Evolutionary conservation across 2,888 invertebrate genomes (phyloP).

Genomic region (Pandemis cinnamomeana): DNA sequence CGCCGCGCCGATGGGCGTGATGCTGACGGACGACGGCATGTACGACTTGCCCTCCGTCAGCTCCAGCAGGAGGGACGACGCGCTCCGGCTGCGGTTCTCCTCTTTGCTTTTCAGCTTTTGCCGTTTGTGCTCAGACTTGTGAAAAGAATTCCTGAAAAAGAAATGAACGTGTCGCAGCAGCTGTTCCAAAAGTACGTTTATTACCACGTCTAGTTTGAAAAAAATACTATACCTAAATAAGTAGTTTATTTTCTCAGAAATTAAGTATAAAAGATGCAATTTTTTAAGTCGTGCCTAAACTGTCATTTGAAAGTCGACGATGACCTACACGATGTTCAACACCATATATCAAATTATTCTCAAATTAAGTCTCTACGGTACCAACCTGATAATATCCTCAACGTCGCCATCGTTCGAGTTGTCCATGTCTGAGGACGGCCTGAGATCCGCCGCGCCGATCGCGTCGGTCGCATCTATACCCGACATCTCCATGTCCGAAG

Average conservation of each 20-base stretch:
- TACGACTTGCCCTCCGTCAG: conserved; percentile 83
- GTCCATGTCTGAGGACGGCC: conserved; percentile 84
- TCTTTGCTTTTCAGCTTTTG: conserved; percentile 86
- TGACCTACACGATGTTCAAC: too few species aligned
- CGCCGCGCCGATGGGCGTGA: conserved; percentile 77
- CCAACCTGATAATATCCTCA: conserved; percentile 85
- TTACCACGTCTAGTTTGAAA: too few species aligned
- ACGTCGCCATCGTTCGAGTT: conserved; percentile 85
- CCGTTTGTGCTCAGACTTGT: conserved; percentile 84
- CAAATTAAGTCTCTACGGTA: conserved; percentile 11
- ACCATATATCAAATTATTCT: not conserved
- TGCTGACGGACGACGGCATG: conserved; percentile 82
- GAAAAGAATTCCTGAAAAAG: conserved; percentile 82
- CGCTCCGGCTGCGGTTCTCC: conserved; percentile 69
- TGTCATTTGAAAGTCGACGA: too few species aligned
- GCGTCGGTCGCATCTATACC: conserved; percentile 86
- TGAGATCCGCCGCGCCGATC: conserved; percentile 73
- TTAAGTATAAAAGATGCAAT: too few species aligned
- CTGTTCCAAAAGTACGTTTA: too few species aligned
- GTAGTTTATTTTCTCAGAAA: too few species aligned
- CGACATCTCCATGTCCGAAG: conserved; percentile 86
- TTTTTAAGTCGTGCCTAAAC: too few species aligned
- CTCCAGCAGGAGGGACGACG: conserved; percentile 79
- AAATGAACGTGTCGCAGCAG: not conserved
- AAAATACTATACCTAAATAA: too few species aligned